Evolutionary conservation across 2,888 invertebrate genomes (phyloP).

Genomic region (Trileptium ribeirensis): DNA sequence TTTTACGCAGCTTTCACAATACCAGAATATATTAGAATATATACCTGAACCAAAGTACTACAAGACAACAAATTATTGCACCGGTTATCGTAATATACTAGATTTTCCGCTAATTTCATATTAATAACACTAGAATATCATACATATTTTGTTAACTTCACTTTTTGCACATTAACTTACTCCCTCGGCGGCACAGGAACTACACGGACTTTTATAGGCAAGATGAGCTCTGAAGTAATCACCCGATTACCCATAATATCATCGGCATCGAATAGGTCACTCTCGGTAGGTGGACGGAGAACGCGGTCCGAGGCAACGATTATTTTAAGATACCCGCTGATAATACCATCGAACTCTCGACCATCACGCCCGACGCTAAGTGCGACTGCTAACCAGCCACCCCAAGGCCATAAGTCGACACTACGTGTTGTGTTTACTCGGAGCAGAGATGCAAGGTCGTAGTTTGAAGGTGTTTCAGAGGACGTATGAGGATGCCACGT

Average conservation of each 20-base stretch:
- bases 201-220: slow-evolving; percentile 71
- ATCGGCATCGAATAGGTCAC: slow-evolving; percentile 17
- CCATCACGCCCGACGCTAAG: slow-evolving; percentile 64
- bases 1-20: no score
- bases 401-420: slow-evolving; percentile 87
- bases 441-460: slow-evolving; percentile 70
- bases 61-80: no score
- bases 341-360: slow-evolving; percentile 66
- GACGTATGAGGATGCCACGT: slow-evolving; percentile 81
- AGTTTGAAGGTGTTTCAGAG: no score
- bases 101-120: no score
- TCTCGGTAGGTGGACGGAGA: background rate
- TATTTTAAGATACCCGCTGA: slow-evolving; percentile 76
- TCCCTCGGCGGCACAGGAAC: slow-evolving; percentile 83
- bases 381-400: slow-evolving; percentile 81
- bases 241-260: slow-evolving; percentile 45
- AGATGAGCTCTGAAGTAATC: slow-evolving; percentile 60
- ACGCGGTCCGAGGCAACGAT: slow-evolving; percentile 57
- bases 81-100: no score
- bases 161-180: no score
- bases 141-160: no score
- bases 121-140: no score
- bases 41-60: no score
- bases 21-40: no score
- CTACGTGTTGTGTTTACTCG: slow-evolving; percentile 70